Evolutionary conservation across 53 echinoderm and acorn worm species (phyloP), one percentile per base, ranked within the genome.

Genomic region (Zoroaster sp.): DNA sequence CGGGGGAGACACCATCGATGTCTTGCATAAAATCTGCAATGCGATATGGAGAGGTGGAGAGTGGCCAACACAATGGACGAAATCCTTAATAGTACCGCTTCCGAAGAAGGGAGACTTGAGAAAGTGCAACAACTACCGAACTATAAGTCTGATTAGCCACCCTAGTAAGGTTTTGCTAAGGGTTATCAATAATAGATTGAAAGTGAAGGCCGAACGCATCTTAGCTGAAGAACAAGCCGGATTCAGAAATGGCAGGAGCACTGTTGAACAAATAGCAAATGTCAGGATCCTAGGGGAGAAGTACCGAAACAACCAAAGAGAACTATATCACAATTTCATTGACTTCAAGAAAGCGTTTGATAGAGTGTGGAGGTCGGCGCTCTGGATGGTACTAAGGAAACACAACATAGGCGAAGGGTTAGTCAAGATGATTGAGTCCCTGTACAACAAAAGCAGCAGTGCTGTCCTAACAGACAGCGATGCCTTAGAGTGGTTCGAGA

Each of bases 211-310:
- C 4, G 88, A 88, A 75, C 0, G 9, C 0, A 76, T 88, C 40
- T 33, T 77, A 5, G 75, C 88, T 15, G 88, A 88, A 18, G 88
- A 88, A n/a, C 88, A 88, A 35, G 88, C 77, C 37, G 88, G 88
- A 9, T 76, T 88, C 39, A 23, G 88, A 15, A 35, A 8, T 31
- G 55, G 73, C 18, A 12, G 73, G 13, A 72, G 73, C 40, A 17
- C 80, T 15, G 40, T 33, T 7, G 80, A 80, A 35, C 80, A 80
- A 33, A 80, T 80, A 10, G 54, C 59, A 31, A 80, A 80, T 14
- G 12, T 59, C 2, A 80, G 80, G 33, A 12, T 80, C 2, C 17
- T 80, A 36, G 20, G 39, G 11, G 73, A 72, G 40, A 39, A 40
- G 40, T 39, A 40, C 40, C 40, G 11, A 4, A 10, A 13, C 2